phyloP scores from a whole-genome alignment of 2,797 vertebrate species.

The Pelochelys cantorii region DNA sequence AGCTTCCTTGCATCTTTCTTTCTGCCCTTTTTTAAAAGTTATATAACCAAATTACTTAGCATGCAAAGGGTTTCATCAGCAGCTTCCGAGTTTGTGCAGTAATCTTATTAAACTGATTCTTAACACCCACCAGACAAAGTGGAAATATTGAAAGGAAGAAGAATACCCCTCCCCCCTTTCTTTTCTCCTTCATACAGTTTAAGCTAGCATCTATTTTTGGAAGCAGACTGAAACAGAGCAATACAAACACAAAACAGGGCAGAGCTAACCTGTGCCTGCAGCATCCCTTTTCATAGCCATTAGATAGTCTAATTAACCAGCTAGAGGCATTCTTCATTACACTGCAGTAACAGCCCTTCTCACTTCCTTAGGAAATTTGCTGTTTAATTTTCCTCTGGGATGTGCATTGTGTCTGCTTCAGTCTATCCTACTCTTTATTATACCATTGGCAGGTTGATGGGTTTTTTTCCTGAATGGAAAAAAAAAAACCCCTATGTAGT shows the following conservation, averaged over 20 bases:
- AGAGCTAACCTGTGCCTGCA: slow-evolving; percentile 69
- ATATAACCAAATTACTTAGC: slow-evolving; percentile 70
- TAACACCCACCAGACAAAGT: slow-evolving; percentile 57
- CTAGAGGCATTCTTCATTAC: slow-evolving; percentile 14
- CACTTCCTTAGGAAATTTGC: slow-evolving; percentile 14
- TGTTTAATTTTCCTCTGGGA: neutral
- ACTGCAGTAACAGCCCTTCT: slow-evolving; percentile 26
- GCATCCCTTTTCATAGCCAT: slow-evolving; percentile 49
- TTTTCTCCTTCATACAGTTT: slow-evolving; percentile 56
- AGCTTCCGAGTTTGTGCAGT: slow-evolving; percentile 61
- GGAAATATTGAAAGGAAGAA: slow-evolving; percentile 55
- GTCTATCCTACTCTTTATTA: slow-evolving; percentile 9
- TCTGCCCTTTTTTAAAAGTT: slow-evolving; percentile 23
- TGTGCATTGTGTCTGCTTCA: neutral
- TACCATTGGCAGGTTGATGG: neutral
- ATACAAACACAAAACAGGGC: slow-evolving; percentile 49
- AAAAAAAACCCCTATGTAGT: neutral
- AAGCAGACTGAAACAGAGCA: slow-evolving; percentile 59
- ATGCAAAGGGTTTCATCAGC: slow-evolving; percentile 65
- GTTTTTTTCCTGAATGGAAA: slow-evolving; percentile 20
- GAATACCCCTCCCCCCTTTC: slow-evolving; percentile 52
- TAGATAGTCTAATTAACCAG: slow-evolving; percentile 68
- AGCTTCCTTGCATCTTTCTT: slow-evolving; percentile 74
- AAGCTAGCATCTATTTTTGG: slow-evolving; percentile 67
- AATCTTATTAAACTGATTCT: slow-evolving; percentile 68